Percentiles rank a stretch among this genome's conserved stretches.
Evolutionary conservation across 2,888 invertebrate genomes (phyloP).

Genomic region (Ellobium chinense): DNA sequence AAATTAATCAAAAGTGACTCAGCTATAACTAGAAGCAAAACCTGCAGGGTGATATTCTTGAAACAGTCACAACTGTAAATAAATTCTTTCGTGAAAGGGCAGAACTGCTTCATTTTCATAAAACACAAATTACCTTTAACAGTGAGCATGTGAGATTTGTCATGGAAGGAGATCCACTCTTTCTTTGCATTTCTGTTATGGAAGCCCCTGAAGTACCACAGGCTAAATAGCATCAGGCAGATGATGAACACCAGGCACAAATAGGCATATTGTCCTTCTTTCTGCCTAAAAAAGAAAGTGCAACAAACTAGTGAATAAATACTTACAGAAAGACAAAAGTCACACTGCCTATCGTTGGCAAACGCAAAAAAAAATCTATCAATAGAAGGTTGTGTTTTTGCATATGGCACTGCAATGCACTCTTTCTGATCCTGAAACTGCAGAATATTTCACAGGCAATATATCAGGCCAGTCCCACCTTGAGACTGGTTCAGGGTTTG

Average conservation of each 20-base stretch:
- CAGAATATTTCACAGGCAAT: no score
- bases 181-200: conserved; percentile 13
- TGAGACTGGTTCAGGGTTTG: no score
- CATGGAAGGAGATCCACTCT: background rate
- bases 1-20: background rate
- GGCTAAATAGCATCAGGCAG: conserved; percentile 36
- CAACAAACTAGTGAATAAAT: no score
- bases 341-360: no score
- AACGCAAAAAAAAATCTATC: no score
- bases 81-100: background rate
- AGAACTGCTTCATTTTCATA: no score
- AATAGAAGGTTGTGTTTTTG: no score
- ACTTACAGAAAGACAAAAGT: no score
- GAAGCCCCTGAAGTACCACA: conserved; percentile 45
- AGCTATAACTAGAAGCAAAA: no score
- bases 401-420: no score
- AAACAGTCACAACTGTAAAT: background rate
- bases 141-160: conserved; percentile 18
- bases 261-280: conserved; percentile 41
- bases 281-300: conserved; percentile 18
- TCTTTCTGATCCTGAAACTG: no score
- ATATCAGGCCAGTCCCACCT: no score
- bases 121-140: conserved; percentile 37
- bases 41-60: background rate
- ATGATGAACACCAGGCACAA: conserved; percentile 40